Conservation (phyloP, 2,888 invertebrate genomes). For the Sicus ferrugineus region DNA sequence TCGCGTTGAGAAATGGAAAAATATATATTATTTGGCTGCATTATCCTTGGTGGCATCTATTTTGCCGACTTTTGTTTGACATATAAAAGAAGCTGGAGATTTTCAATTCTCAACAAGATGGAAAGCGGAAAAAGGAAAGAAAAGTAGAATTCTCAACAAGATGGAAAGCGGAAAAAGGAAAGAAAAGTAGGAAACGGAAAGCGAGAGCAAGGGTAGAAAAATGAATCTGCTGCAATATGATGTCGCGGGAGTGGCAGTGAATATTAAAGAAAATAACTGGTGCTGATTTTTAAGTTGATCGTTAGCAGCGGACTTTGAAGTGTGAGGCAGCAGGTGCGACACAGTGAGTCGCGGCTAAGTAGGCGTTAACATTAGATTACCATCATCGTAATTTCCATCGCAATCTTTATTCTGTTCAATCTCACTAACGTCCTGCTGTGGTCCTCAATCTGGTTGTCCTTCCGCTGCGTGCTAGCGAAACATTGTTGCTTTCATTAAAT, state of each 20-base stretch:
- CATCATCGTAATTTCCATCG: background rate
- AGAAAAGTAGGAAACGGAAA: background rate
- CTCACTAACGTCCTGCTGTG: background rate
- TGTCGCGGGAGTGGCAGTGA: background rate
- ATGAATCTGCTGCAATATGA: background rate
- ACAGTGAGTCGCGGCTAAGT: background rate
- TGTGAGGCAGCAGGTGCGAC: no score
- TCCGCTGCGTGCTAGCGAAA: background rate
- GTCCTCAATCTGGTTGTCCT: background rate
- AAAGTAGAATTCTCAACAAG: background rate
- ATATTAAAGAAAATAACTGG: background rate
- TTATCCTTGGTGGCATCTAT: background rate
- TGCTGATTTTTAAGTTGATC: no score
- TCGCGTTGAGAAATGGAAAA: slow-evolving; percentile 18
- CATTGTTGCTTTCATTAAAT: slow-evolving; percentile 20
- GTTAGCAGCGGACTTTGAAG: no score
- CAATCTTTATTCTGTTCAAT: background rate
- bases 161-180: background rate
- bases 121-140: background rate
- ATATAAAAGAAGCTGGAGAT: slow-evolving; percentile 5
- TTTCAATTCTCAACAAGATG: slow-evolving; percentile 6
- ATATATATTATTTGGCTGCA: slow-evolving; percentile 17
- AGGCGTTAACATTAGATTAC: background rate
- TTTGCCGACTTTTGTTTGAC: slow-evolving; percentile 6
- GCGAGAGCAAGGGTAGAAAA: background rate